phyloP scores from a whole-genome alignment of 2,113 vertebrate genomes.

The Raja brachyura region DNA sequence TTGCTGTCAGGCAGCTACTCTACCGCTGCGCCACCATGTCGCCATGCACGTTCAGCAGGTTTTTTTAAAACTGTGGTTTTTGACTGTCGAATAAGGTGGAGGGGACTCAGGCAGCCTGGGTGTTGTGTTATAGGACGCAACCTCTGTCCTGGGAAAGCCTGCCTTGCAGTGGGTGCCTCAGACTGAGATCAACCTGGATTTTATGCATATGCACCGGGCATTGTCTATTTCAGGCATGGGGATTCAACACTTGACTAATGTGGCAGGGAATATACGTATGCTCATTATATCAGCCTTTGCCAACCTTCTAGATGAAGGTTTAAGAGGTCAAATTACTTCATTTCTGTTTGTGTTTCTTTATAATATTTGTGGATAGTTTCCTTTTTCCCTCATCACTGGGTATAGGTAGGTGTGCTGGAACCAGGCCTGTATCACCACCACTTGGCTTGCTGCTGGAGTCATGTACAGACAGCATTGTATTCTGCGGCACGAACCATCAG shows the following conservation, averaged over 20 bases:
- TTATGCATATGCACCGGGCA: neutral
- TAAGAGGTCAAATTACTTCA: neutral
- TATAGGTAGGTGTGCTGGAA: neutral
- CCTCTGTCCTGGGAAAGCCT: neutral
- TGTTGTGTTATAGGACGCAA: fast-evolving
- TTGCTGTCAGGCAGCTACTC: no score
- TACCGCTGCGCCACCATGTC: no score
- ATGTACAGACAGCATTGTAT: neutral
- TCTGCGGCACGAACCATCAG: neutral
- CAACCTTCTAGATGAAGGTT: neutral
- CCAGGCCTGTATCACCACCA: neutral
- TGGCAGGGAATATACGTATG: neutral
- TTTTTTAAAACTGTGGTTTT: neutral
- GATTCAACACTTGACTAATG: neutral
- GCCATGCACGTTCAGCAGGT: no score
- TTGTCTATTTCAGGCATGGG: neutral
- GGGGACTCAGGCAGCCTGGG: neutral
- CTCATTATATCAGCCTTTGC: neutral
- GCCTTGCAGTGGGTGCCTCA: neutral
- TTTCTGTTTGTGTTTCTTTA: neutral
- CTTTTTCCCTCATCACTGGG: neutral
- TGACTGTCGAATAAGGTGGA: neutral
- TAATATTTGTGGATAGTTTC: neutral
- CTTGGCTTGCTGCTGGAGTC: neutral
- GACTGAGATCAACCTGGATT: neutral